Conservation (phyloP, 2,888 invertebrate genomes). For the Hydropsyche betteni region DNA sequence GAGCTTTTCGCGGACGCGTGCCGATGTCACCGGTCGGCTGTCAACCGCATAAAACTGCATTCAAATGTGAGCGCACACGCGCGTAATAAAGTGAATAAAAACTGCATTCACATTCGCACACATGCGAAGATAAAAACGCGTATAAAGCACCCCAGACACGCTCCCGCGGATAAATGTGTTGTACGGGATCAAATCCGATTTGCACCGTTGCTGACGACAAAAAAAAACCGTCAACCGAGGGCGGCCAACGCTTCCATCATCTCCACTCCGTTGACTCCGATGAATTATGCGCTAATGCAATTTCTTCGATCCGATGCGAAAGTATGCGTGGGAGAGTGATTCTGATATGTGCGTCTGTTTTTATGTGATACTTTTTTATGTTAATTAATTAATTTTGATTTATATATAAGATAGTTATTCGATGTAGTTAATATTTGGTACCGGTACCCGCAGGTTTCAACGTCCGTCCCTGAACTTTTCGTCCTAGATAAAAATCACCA, state of each 20-base stretch:
- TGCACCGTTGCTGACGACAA: conserved; percentile 35
- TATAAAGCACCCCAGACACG: conserved; percentile 33
- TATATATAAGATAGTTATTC: too few relatives aligned
- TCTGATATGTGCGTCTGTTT: too few relatives aligned
- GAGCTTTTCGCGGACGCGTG: conserved; percentile 46
- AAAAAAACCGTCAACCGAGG: conserved; percentile 18
- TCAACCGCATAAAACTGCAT: conserved; percentile 44
- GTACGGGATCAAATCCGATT: conserved; percentile 47
- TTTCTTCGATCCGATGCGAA: background rate
- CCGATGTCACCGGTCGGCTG: conserved; percentile 49
- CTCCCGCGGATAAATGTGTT: conserved; percentile 33
- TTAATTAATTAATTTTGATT: too few relatives aligned
- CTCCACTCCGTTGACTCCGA: conserved; percentile 10
- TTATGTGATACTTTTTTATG: too few relatives aligned
- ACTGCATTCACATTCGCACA: conserved; percentile 38
- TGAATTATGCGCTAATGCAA: conserved; percentile 23
- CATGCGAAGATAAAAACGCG: conserved; percentile 1
- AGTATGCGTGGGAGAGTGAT: too few relatives aligned
- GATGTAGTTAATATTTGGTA: background rate
- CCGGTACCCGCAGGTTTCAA: conserved; percentile 42
- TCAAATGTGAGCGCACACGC: conserved; percentile 45
- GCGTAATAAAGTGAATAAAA: conserved; percentile 46
- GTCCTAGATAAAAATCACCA: conserved; percentile 44
- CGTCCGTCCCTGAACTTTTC: conserved; percentile 5
- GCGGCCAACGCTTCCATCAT: conserved; percentile 24